Evolutionary conservation across 2,888 invertebrate species (phyloP).

Genomic region (Steinernema hermaphroditum): DNA sequence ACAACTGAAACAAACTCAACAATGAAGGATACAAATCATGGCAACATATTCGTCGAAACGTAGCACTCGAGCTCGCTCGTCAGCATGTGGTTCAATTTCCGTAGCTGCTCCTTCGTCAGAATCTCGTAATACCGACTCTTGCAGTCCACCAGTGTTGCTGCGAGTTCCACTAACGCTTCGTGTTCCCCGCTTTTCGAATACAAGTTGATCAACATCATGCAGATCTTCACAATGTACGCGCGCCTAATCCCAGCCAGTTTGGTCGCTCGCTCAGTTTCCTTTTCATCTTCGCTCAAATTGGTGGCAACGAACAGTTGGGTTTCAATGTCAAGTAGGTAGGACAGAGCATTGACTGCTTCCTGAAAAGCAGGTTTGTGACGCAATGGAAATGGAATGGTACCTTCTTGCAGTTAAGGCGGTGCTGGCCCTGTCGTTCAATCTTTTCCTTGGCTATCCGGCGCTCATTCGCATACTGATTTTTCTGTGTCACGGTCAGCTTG

Average conservation of each 20-base stretch:
- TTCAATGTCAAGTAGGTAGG: not conserved
- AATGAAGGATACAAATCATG: not conserved
- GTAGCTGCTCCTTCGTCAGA: not conserved
- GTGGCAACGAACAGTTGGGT: not conserved
- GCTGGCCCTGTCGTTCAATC: not conserved
- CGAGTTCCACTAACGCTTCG: not conserved
- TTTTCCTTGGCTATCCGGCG: not conserved
- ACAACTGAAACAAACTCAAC: not conserved
- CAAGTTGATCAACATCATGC: conserved; percentile 1
- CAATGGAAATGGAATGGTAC: not conserved
- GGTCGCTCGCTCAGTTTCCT: not conserved
- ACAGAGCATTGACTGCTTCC: not conserved
- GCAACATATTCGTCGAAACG: not conserved
- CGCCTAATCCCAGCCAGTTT: not conserved
- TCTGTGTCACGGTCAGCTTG: not conserved
- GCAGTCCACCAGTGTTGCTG: not conserved
- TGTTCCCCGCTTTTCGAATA: not conserved
- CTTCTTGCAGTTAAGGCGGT: not conserved
- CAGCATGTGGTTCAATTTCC: not conserved
- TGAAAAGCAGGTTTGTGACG: not conserved
- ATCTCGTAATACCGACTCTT: not conserved
- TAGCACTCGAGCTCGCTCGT: not conserved
- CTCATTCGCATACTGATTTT: not conserved
- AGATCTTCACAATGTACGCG: not conserved
- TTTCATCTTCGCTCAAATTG: not conserved